Evolutionary conservation across 2,113 vertebrate species (phyloP), one percentile per base, ranked within the genome.

Genomic region (Nothocercus nigrocapillus): DNA sequence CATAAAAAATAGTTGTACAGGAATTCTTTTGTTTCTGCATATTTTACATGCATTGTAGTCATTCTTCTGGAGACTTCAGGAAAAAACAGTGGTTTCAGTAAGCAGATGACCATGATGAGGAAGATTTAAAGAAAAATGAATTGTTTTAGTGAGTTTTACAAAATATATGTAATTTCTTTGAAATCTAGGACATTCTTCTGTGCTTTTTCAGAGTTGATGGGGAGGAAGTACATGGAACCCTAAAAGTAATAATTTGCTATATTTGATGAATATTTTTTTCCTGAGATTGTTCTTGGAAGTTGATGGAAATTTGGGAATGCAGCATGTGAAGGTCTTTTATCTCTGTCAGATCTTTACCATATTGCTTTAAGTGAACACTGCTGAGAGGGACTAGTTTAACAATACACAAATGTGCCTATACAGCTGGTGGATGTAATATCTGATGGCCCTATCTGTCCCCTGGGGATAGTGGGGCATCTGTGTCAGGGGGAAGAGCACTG

Each of bases 161-260:
- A 36, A 47, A 8, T 4, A 7, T 38, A 45, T 5, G 16, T n/a
- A 4, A 45, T 80, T 77, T 42, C 24, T 78, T 28, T 24, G 11
- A 28, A 63, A 28, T 19, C 7, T 9, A 3, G 28, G 24, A 34
- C 24, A 4, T 18, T 42, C 9, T 70, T 40, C 44, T 18, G 1
- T 30, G 44, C 20, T 68, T 2, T 24, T 42, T 15, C 13, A 25
- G 64, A 2, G 1, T 7, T 40, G 32, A 58, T 25, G 66, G n/a
- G 63, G 59, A 69, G 22, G n/a, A 69, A n/a, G 25, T 3, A 1
- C 0, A 0, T 21, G 22, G 24, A 11, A 3, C 17, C 30, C 10
- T 2, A 2, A 12, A 40, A 40, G n/a, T 44, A 17, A 0, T 24
- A 8, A 11, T 27, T 20, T 1, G 0, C 47, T 47, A 9, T 47